Conservation (phyloP, 2,797 vertebrate species). For the Poecilia wingei region DNA sequence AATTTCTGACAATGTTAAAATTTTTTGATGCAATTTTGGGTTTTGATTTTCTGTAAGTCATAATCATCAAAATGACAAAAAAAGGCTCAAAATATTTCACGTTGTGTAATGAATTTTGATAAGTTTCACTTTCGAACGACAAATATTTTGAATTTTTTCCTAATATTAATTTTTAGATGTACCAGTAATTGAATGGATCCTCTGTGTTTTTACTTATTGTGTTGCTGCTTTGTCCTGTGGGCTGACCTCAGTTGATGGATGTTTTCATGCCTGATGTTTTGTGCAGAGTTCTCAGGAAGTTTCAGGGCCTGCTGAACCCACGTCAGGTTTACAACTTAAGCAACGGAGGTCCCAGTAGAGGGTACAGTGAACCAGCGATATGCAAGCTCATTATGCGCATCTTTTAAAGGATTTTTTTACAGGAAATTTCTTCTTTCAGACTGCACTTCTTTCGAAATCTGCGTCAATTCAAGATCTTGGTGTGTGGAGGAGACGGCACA, state of each 20-base stretch:
- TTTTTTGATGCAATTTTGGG: not conserved
- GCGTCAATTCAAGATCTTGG: slow-evolving; percentile 86
- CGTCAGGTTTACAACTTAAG: slow-evolving; percentile 91
- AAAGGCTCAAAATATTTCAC: not conserved
- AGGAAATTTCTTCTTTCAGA: slow-evolving; percentile 64
- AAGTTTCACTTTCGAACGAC: not conserved
- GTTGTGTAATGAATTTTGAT: not conserved
- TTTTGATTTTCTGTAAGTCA: not conserved
- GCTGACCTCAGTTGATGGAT: not conserved
- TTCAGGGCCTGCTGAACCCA: slow-evolving; percentile 92
- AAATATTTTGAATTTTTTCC: not conserved
- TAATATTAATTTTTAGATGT: not conserved
- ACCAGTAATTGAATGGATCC: not conserved
- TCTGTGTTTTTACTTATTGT: not conserved
- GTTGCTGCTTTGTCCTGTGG: not conserved
- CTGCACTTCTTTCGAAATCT: slow-evolving; percentile 89
- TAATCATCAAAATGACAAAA: not conserved
- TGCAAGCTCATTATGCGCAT: not conserved
- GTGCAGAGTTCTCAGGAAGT: slow-evolving; percentile 89
- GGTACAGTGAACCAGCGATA: slow-evolving; percentile 73
- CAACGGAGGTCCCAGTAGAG: slow-evolving; percentile 86
- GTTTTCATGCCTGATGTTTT: slow-evolving; percentile 5
- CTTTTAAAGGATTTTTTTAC: not conserved
- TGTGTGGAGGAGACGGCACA: slow-evolving; percentile 93
- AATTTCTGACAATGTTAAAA: not conserved